Conservation (phyloP, 2,888 invertebrate genomes). For the Drosophila niveifrons region DNA sequence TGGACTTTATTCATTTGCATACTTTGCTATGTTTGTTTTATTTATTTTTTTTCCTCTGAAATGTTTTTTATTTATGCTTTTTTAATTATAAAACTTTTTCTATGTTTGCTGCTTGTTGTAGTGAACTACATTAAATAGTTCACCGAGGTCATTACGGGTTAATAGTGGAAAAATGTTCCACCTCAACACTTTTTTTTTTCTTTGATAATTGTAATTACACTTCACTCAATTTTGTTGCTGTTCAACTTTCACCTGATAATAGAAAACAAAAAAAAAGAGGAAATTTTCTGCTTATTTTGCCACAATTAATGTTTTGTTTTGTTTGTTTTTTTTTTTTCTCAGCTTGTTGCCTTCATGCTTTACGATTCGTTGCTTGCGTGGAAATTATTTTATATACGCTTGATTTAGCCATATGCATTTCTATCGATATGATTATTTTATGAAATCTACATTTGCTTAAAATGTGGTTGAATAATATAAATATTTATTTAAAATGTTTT, state of each 20-base stretch:
- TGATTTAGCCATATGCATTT: background rate
- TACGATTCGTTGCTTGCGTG: slow-evolving; percentile 6
- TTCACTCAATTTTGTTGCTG: slow-evolving; percentile 26
- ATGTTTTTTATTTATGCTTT: slow-evolving; percentile 2
- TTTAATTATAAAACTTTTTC: slow-evolving; percentile 47
- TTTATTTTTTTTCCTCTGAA: background rate
- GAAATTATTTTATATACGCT: slow-evolving; percentile 3
- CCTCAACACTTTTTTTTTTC: slow-evolving; percentile 11
- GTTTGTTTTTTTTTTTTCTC: no score
- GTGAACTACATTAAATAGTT: slow-evolving; percentile 23
- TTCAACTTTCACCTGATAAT: slow-evolving; percentile 9
- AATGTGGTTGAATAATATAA: no score
- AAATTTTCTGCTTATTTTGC: slow-evolving; percentile 13
- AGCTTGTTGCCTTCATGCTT: background rate
- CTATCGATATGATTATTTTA: no score
- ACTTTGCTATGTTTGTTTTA: slow-evolving; percentile 30
- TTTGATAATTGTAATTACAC: slow-evolving; percentile 26
- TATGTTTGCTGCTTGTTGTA: slow-evolving; percentile 8
- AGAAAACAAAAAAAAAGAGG: background rate
- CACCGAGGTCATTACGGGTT: background rate
- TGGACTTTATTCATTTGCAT: slow-evolving; percentile 34
- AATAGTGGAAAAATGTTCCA: background rate
- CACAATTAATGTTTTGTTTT: slow-evolving; percentile 16
- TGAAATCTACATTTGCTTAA: background rate
- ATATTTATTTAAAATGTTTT: no score